Percentiles rank a stretch among this genome's conserved stretches.
Evolutionary conservation across 2,797 vertebrate genomes (phyloP).

Genomic region (Coccyzus lansbergi): DNA sequence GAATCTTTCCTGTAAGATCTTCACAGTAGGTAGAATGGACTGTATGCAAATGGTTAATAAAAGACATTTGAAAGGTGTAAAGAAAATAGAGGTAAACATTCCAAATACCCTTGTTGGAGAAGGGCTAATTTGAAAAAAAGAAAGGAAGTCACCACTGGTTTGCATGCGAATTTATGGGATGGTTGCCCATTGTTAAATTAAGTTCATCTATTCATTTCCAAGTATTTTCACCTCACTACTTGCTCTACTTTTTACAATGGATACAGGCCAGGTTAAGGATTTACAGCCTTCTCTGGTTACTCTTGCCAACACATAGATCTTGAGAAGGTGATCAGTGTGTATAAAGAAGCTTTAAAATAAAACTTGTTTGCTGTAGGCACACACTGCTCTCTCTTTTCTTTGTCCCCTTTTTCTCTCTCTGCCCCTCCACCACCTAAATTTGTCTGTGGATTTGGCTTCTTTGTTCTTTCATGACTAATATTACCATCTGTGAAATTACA

Average conservation of each 20-base stretch:
- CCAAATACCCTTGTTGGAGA: constrained; percentile 64
- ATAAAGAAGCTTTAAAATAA: constrained; percentile 69
- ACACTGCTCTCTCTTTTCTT: background rate
- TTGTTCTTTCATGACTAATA: constrained; percentile 86
- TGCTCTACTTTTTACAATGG: constrained; percentile 70
- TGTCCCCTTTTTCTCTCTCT: background rate
- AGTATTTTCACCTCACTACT: constrained; percentile 73
- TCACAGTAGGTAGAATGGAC: background rate
- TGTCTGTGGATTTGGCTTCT: constrained; percentile 79
- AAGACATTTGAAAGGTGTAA: constrained; percentile 62
- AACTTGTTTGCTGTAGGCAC: constrained; percentile 42
- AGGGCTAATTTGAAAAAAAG: constrained; percentile 50
- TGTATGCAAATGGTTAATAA: constrained; percentile 49
- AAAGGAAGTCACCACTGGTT: constrained; percentile 67
- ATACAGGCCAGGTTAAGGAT: constrained; percentile 72
- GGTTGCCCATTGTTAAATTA: constrained; percentile 77
- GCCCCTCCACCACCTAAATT: constrained; percentile 70
- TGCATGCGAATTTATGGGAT: constrained; percentile 76
- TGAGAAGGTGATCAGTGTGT: constrained; percentile 61
- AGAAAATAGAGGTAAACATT: constrained; percentile 59
- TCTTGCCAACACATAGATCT: constrained; percentile 60
- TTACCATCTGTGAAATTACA: constrained; percentile 86
- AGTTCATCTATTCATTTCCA: constrained; percentile 77
- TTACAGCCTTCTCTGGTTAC: constrained; percentile 63
- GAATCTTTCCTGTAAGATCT: background rate